A percentile compares a stretch with the other conserved stretches of the same genome.
Conservation (phyloP, 2,113 vertebrate genomes). For the Callipepla californica region DNA sequence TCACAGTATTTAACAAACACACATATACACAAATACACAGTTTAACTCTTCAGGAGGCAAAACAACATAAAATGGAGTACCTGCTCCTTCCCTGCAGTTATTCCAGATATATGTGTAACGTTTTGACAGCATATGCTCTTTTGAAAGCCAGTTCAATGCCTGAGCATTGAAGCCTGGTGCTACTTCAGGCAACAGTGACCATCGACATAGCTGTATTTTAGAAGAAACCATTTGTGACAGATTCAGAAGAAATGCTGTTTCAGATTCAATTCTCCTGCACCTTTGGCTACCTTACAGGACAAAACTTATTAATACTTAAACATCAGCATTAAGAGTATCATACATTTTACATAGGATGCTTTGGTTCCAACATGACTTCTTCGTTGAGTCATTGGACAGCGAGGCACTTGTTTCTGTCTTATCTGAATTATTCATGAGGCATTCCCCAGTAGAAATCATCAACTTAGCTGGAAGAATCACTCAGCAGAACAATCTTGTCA, state of each 20-base stretch:
- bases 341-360: slow-evolving; percentile 79
- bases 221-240: slow-evolving; percentile 55
- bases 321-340: slow-evolving; percentile 72
- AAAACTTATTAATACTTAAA: slow-evolving; percentile 79
- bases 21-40: not conserved
- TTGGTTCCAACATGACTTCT: slow-evolving; percentile 68
- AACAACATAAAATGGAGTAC: not conserved
- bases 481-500: slow-evolving; percentile 58
- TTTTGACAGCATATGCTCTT: not conserved
- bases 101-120: not conserved
- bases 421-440: slow-evolving; percentile 71
- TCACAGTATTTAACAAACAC: slow-evolving; percentile 7
- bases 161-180: not conserved
- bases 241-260: slow-evolving; percentile 50
- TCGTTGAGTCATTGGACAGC: slow-evolving; percentile 57
- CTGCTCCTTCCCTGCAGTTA: not conserved
- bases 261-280: slow-evolving; percentile 37
- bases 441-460: slow-evolving; percentile 66
- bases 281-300: slow-evolving; percentile 42
- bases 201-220: slow-evolving; percentile 17
- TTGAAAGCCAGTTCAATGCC: slow-evolving; percentile 2
- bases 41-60: not conserved
- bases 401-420: slow-evolving; percentile 48
- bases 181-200: not conserved
- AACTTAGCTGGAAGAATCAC: slow-evolving; percentile 63